Conservation (phyloP, 2,113 vertebrate genomes). For the Papio anubis region DNA sequence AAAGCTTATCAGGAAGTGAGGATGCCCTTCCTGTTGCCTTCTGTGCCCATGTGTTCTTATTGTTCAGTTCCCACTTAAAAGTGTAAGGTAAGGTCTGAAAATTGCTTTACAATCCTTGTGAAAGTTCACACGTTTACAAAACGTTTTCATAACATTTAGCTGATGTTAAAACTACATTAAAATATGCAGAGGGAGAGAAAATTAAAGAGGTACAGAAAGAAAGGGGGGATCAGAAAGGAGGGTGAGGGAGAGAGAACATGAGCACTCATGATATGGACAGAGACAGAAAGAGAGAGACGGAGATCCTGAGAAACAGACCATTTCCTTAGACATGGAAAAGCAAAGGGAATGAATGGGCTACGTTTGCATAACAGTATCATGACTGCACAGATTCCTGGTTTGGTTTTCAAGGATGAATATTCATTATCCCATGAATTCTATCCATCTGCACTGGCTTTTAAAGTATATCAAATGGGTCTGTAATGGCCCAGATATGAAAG, state of each 20-base stretch:
- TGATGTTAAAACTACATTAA: not conserved
- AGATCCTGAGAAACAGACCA: not conserved
- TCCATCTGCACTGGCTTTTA: not conserved
- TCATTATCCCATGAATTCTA: not conserved
- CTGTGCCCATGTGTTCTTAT: no score
- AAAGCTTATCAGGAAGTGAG: not conserved
- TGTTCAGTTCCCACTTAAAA: no score
- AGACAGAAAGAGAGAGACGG: not conserved
- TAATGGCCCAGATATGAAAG: constrained; percentile 16
- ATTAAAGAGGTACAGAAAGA: not conserved
- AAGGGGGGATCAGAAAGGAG: not conserved
- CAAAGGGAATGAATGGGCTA: not conserved
- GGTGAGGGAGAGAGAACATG: not conserved
- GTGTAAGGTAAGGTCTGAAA: not conserved
- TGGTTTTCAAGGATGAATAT: not conserved
- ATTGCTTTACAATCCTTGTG: not conserved
- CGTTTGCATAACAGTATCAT: not conserved
- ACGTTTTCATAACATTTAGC: not conserved
- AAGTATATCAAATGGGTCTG: not conserved
- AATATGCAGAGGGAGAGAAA: not conserved
- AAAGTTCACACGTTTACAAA: not conserved
- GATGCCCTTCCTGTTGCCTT: no score
- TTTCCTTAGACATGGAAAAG: not conserved
- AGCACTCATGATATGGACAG: not conserved
- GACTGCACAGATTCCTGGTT: not conserved